phyloP scores from a whole-genome alignment of 2,797 vertebrate genomes.

The Lacerta agilis region DNA sequence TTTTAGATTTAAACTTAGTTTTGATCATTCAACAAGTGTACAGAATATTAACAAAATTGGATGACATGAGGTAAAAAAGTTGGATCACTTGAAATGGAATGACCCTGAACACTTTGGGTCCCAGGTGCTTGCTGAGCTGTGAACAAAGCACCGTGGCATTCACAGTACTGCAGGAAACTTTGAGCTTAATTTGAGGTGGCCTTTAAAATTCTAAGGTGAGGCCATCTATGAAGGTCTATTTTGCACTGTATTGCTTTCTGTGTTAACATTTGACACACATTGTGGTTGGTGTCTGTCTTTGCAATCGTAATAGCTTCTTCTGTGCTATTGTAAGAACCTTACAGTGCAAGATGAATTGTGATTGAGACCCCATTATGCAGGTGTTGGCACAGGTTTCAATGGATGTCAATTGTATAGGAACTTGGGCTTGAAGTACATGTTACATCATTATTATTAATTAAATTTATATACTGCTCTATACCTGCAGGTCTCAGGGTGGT shows the following conservation, averaged over 20 bases:
- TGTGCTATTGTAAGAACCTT: too few species aligned
- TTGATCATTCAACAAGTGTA: too few species aligned
- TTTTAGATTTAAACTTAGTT: too few species aligned
- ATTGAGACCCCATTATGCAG: background rate
- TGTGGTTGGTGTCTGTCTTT: background rate
- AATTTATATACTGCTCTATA: too few species aligned
- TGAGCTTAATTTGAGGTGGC: background rate
- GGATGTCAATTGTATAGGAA: background rate
- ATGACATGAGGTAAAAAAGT: too few species aligned
- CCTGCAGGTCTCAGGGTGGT: too few species aligned
- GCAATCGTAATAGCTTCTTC: background rate
- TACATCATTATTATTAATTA: background rate
- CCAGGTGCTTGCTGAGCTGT: background rate
- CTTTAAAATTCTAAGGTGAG: background rate
- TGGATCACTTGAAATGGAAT: too few species aligned
- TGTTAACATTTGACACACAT: background rate
- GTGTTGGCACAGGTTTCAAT: background rate
- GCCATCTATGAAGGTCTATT: background rate
- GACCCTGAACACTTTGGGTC: background rate
- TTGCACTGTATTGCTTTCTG: constrained; percentile 3
- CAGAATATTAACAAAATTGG: too few species aligned
- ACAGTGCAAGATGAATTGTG: background rate
- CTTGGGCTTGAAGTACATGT: background rate
- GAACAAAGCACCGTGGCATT: background rate
- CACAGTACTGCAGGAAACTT: background rate